phyloP scores from a whole-genome alignment of 1,140 invertebrate genomes.

The Solenopsis invicta region DNA sequence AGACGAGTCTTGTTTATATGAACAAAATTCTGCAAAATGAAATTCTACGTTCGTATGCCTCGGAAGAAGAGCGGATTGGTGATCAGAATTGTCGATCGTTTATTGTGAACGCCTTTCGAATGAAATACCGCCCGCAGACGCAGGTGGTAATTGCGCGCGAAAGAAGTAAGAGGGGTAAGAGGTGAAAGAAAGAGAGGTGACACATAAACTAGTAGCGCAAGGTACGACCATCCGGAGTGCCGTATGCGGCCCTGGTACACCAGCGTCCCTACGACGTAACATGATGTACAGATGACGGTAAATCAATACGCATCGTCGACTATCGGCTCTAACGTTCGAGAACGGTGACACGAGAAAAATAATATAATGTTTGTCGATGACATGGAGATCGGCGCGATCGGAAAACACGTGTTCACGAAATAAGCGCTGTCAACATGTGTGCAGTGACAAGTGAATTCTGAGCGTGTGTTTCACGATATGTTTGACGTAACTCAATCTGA shows the following conservation, averaged over 20 bases:
- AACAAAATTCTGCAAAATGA: not conserved
- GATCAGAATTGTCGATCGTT: not conserved
- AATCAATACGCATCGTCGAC: conserved; percentile 82
- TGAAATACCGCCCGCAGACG: not conserved
- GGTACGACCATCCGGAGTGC: conserved; percentile 63
- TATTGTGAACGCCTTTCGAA: not conserved
- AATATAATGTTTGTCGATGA: not conserved
- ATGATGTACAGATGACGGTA: conserved; percentile 86
- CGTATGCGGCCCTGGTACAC: conserved; percentile 83
- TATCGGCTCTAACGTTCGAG: not conserved
- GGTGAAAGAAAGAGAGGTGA: conserved; percentile 50
- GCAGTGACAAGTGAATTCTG: not conserved
- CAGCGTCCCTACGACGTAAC: conserved; percentile 85
- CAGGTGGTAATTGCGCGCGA: conserved; percentile 12
- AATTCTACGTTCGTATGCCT: not conserved
- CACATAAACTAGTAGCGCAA: conserved; percentile 44
- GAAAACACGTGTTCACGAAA: not conserved
- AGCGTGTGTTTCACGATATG: not conserved
- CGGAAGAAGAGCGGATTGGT: not conserved
- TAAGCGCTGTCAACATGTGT: not conserved
- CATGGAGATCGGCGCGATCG: not conserved
- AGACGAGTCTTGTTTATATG: not conserved
- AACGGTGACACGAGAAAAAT: not conserved
- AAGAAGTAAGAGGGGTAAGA: not conserved
- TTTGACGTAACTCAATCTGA: not conserved